Evolutionary conservation across 2,797 vertebrate species (phyloP).

Genomic region (Premnoplex brunnescens): DNA sequence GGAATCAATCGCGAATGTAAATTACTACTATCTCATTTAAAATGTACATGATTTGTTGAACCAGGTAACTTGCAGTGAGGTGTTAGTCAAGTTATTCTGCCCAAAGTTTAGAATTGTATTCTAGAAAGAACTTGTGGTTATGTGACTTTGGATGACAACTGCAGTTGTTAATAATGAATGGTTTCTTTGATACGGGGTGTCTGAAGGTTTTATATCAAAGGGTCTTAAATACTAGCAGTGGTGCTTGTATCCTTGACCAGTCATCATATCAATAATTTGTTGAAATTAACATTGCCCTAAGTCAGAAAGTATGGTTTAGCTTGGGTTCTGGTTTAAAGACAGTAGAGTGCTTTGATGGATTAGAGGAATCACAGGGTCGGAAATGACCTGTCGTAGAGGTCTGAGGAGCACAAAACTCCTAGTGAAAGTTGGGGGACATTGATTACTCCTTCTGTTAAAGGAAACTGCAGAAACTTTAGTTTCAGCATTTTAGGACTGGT

Average conservation of each 20-base stretch:
- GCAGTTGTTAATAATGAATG: neutral
- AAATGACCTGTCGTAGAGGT: neutral
- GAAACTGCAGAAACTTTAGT: neutral
- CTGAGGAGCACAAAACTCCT: neutral
- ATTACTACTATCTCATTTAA: neutral
- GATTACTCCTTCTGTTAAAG: neutral
- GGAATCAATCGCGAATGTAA: neutral
- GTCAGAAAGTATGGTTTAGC: fast-evolving
- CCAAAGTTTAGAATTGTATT: neutral
- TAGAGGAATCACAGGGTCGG: neutral
- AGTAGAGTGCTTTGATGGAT: neutral
- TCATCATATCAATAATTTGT: neutral
- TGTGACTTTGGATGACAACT: neutral
- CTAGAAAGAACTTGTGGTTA: fast-evolving
- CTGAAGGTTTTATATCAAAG: neutral
- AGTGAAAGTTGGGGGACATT: fast-evolving
- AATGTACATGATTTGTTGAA: neutral
- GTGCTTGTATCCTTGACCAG: neutral
- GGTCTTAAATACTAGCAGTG: neutral
- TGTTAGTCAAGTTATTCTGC: neutral
- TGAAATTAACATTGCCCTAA: neutral
- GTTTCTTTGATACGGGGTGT: neutral
- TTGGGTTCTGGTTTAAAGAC: neutral
- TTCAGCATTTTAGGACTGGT: neutral
- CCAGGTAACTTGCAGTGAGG: neutral